Base-by-base conservation (phyloP, 2,797 vertebrate genomes). In the Melanotaenia nigrans region DNA sequence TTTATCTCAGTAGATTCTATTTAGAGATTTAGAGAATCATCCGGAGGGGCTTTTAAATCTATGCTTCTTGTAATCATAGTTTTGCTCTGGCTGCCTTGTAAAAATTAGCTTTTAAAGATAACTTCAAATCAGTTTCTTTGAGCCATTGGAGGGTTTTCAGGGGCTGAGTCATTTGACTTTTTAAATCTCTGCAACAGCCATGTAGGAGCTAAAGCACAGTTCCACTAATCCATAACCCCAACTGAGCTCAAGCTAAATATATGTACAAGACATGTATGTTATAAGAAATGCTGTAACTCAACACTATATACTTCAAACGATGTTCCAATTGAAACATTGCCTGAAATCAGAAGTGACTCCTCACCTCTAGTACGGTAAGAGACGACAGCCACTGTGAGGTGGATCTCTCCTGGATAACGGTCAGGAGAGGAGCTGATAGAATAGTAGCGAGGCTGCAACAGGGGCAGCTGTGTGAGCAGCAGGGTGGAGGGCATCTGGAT, bases 381-480 rank as follows among this genome's bases (percentile, higher is more conserved):
- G 72, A 99, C 96, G 76, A 99, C 94, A 0, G 98, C 97, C 77
- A 99, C 97, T 0, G 98, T 99, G 87, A 99, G 96, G 90, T 99
- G 98, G 61, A 99, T 97, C 92, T 99, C 98, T 0, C 94, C 96
- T 0, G 95, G 96, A 85, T 96, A 94, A 89, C 96, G 85, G 76
- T 98, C 96, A 0, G 97, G 96, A 7, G 98, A 99, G 57, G 98
- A 99, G 91, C 98, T 99, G 93, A 99, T 99, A 68, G 98, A 99
- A 73, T 99, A 99, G 90, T 99, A 99, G 30, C 98, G 96, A 0
- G 97, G 95, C 80, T 99, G 98, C 64, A 99, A 94, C 65, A 98
- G 91, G 0, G 98, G 96, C 33, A 99, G 96, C 92, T 99, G 98
- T 3, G 97, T 98, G 59, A 99, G 94, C 58, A 99, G 95, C 84